Evolutionary conservation across 2,888 invertebrate species (phyloP).

Genomic region (Polydrusus cervinus): DNA sequence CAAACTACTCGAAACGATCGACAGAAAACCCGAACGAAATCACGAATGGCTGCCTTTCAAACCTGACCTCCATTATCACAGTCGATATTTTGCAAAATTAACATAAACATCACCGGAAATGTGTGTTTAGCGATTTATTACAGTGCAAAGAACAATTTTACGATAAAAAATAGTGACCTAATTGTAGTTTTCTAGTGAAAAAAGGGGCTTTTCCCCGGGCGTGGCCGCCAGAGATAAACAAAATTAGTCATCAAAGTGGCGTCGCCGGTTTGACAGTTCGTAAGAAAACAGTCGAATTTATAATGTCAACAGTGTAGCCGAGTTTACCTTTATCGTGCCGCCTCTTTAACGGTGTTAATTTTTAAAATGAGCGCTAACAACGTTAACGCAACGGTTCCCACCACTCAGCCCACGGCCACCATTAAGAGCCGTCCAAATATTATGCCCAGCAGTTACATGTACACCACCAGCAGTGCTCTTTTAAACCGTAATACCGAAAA

Average conservation of each 20-base stretch:
- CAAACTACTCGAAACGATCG: slow-evolving; percentile 50
- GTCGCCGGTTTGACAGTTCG: slow-evolving; percentile 52
- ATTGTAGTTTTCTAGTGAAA: slow-evolving; percentile 23
- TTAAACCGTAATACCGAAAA: slow-evolving; percentile 74
- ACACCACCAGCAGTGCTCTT: slow-evolving; percentile 77
- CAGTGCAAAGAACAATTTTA: slow-evolving; percentile 3
- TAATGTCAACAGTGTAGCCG: slow-evolving; percentile 48
- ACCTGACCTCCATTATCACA: slow-evolving; percentile 60
- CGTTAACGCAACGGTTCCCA: slow-evolving; percentile 64
- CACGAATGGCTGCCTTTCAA: slow-evolving; percentile 51
- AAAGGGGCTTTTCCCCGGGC: slow-evolving; percentile 46
- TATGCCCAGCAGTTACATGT: slow-evolving; percentile 77
- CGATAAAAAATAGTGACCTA: neutral
- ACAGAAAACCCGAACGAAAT: slow-evolving; percentile 47
- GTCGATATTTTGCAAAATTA: slow-evolving; percentile 55
- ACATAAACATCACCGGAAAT: slow-evolving; percentile 54
- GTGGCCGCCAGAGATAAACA: slow-evolving; percentile 49
- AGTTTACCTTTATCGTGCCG: slow-evolving; percentile 23
- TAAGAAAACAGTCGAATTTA: slow-evolving; percentile 32
- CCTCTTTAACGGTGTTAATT: slow-evolving; percentile 30
- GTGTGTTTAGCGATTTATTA: slow-evolving; percentile 15
- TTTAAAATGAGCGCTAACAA: slow-evolving; percentile 70
- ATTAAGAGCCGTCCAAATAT: slow-evolving; percentile 71
- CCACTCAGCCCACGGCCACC: slow-evolving; percentile 70
- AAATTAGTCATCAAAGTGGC: slow-evolving; percentile 52